Evolutionary conservation across 2,797 vertebrate genomes (phyloP).

Genomic region (Xenopus petersii): DNA sequence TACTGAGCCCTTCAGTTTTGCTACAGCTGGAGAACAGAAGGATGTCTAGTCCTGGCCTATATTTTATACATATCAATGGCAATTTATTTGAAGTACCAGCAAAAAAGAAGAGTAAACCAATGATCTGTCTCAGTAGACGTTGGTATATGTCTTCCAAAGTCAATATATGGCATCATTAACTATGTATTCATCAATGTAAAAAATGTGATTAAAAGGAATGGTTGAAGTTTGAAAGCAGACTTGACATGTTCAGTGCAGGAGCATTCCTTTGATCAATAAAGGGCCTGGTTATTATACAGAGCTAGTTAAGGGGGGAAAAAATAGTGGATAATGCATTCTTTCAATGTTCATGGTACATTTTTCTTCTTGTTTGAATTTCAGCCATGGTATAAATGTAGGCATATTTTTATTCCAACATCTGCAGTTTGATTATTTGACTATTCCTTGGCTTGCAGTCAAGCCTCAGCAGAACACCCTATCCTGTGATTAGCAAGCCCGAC

Average conservation of each 20-base stretch:
- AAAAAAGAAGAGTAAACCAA: background rate
- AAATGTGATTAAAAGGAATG: slow-evolving; percentile 11
- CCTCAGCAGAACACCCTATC: slow-evolving; percentile 81
- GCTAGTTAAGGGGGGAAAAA: slow-evolving; percentile 52
- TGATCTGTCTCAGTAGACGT: background rate
- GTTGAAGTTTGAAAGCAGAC: slow-evolving; percentile 19
- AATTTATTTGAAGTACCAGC: background rate
- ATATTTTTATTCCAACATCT: slow-evolving; percentile 84
- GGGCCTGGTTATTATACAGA: slow-evolving; percentile 62
- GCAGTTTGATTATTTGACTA: slow-evolving; percentile 91
- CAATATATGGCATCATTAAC: slow-evolving; percentile 13
- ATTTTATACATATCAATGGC: background rate
- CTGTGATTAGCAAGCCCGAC: slow-evolving; percentile 70
- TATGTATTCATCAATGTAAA: slow-evolving; percentile 20
- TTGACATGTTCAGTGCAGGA: slow-evolving; percentile 41
- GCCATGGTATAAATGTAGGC: slow-evolving; percentile 91
- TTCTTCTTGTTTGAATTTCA: slow-evolving; percentile 71
- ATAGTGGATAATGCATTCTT: slow-evolving; percentile 51
- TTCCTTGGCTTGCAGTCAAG: slow-evolving; percentile 88
- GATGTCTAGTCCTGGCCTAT: background rate
- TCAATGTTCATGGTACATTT: slow-evolving; percentile 53
- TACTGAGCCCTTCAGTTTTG: too few species aligned
- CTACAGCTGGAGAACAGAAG: too few species aligned
- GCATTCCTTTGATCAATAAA: slow-evolving; percentile 49
- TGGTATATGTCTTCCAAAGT: slow-evolving; percentile 9